Evolutionary conservation across 2,113 vertebrate genomes (phyloP), one percentile per base, ranked within the genome.

Genomic region (Polypterus senegalus): DNA sequence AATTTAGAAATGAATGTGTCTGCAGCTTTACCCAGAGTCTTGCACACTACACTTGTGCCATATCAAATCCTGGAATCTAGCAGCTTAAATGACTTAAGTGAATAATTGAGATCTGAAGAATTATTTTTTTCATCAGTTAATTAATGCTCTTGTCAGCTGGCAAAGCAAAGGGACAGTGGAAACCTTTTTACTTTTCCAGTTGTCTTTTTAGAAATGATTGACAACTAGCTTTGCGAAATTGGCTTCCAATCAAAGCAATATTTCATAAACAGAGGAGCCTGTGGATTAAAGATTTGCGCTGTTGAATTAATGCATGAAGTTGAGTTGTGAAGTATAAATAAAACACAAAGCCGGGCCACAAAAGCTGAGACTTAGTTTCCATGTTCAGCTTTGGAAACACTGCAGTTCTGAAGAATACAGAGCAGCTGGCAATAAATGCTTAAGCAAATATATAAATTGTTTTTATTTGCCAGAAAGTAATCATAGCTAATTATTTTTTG

Each of bases 231-330:
- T 58, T 9, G 46, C 27, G 43, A 58, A 44, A 27, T 58, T 57
- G 56, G 27, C 56, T 57, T 43, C 43, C 6, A 58, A 45, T 44
- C 27, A 58, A 4, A 58, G 56, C 56, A 58, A 58, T 58, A 58
- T 58, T 58, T 58, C 56, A 58, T 58, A 43, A 57, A 44, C 56
- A 44, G 56, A 58, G 56, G 56, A 58, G 56, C 6, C 56, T 43
- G 56, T 58, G 56, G 56, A 45, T 58, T 58, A 3, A 4, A 58
- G 56, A 58, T 58, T 11, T 58, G 56, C 56, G 5, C 56, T 43
- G 56, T 44, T 57, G 10, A 44, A 57, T 57, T 44, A 57, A 11
- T 57, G 10, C 56, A 57, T 11, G 56, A 57, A 57, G 56, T 44
- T 57, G 56, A 5, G 56, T 11, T 57, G 56, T 43, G 56, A 11